A percentile compares a stretch with the other conserved stretches of the same genome.
Evolutionary conservation across 2,113 vertebrate genomes (phyloP).

Genomic region (Callorhinus ursinus): DNA sequence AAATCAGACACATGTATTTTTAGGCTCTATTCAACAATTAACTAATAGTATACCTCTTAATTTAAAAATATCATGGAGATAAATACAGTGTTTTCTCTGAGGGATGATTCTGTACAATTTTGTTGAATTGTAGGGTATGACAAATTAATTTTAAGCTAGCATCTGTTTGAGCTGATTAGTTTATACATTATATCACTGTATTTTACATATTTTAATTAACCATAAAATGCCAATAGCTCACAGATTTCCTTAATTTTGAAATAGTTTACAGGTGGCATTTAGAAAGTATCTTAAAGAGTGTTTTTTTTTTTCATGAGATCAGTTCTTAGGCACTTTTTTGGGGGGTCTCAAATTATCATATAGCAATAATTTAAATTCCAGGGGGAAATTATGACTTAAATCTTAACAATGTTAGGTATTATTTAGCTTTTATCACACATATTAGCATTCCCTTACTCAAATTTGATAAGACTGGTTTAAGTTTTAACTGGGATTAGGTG

Average conservation of each 20-base stretch:
- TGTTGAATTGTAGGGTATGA: slow-evolving; percentile 17
- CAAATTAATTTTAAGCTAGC: slow-evolving; percentile 24
- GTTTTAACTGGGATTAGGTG: background rate
- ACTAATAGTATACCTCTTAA: background rate
- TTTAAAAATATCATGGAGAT: background rate
- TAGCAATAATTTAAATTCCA: background rate
- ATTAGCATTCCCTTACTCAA: background rate
- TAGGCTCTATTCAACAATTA: background rate
- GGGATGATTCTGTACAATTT: background rate
- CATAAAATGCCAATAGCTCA: background rate
- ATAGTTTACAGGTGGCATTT: background rate
- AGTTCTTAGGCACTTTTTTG: background rate
- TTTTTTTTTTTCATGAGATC: background rate
- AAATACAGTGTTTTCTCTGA: background rate
- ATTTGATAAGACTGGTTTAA: background rate
- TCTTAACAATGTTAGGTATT: background rate
- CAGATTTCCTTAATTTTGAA: background rate
- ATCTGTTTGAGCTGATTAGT: background rate
- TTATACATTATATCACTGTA: background rate
- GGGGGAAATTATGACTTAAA: background rate
- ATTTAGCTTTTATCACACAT: background rate
- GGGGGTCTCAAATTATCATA: background rate
- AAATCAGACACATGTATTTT: background rate
- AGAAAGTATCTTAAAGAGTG: background rate
- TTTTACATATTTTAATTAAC: slow-evolving; percentile 39